Conservation (phyloP, 92 coral and sea anemone species). For the Porites divaricata region DNA sequence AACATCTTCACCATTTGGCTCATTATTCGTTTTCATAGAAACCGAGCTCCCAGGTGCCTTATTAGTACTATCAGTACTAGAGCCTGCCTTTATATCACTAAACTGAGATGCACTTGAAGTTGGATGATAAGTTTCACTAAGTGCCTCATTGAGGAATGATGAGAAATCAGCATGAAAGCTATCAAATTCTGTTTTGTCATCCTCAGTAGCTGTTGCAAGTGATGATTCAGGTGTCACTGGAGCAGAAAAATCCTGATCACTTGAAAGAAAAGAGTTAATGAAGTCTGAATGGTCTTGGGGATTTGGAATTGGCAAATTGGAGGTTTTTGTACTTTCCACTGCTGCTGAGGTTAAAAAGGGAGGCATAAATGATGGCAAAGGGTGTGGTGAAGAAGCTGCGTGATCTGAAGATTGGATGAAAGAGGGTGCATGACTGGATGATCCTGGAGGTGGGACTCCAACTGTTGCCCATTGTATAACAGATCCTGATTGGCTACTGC, state of each 20-base stretch:
- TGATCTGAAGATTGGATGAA: slow-evolving; percentile 27
- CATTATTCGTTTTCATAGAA: background rate
- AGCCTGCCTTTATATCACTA: background rate
- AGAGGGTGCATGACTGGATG: slow-evolving; percentile 1
- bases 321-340: background rate
- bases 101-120: background rate
- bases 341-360: background rate
- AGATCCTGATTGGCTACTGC: slow-evolving; percentile 44
- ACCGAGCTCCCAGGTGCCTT: background rate
- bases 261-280: slow-evolving; percentile 34
- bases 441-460: slow-evolving; percentile 42
- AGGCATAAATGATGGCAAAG: slow-evolving; percentile 8
- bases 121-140: background rate
- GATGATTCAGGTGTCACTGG: background rate
- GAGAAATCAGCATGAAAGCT: slow-evolving; percentile 50
- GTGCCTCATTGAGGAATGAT: slow-evolving; percentile 22
- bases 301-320: background rate
- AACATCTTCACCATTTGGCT: slow-evolving; percentile 8
- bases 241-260: slow-evolving; percentile 15
- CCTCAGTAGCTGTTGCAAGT: background rate
- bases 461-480: slow-evolving; percentile 93
- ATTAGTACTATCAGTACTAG: background rate
- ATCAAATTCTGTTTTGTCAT: slow-evolving; percentile 19
- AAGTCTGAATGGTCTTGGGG: slow-evolving; percentile 29
- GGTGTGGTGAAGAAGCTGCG: background rate